Evolutionary conservation across 2,888 invertebrate genomes (phyloP).

Genomic region (Tillus elongatus): DNA sequence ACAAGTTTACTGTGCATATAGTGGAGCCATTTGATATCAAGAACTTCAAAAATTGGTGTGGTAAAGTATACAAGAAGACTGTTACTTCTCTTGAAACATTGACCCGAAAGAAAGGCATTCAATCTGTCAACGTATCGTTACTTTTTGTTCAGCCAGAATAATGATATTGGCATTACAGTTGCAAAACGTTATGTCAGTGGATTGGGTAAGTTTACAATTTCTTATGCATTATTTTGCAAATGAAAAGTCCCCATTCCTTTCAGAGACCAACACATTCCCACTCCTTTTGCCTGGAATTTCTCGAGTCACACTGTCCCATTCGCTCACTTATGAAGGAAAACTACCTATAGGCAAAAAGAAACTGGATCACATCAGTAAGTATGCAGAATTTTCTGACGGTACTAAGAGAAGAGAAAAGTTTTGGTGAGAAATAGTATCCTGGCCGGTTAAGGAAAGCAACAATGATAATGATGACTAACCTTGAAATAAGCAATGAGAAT

Average conservation of each 20-base stretch:
- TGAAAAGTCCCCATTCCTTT: not conserved
- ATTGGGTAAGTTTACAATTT: not conserved
- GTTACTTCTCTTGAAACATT: constrained; percentile 3
- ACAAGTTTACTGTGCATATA: constrained; percentile 3
- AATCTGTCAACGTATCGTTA: constrained; percentile 1
- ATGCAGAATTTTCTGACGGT: not conserved
- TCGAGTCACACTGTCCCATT: constrained; percentile 1
- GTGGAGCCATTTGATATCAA: constrained; percentile 1
- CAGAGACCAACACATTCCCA: constrained; percentile 2
- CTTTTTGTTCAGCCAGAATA: constrained; percentile 1
- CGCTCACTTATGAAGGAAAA: constrained; percentile 2
- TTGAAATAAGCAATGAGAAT: constrained; percentile 3
- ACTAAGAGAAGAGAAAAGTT: not conserved
- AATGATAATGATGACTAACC: constrained; percentile 2
- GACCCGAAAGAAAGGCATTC: constrained; percentile 4
- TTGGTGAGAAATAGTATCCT: constrained; percentile 2
- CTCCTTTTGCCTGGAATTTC: constrained; percentile 3
- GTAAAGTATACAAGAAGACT: constrained; percentile 3
- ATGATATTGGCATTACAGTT: constrained; percentile 1
- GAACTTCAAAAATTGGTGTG: constrained; percentile 2
- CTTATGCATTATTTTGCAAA: not conserved
- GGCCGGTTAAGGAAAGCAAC: constrained; percentile 4
- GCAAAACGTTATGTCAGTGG: too few species aligned
- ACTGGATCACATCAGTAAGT: constrained; percentile 2
- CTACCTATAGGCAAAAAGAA: constrained; percentile 2